These are phyloP conservation scores for Drosophila neutralis DNA, from an alignment of 2,888 invertebrate species.

Conservation along the genomic window DNA sequence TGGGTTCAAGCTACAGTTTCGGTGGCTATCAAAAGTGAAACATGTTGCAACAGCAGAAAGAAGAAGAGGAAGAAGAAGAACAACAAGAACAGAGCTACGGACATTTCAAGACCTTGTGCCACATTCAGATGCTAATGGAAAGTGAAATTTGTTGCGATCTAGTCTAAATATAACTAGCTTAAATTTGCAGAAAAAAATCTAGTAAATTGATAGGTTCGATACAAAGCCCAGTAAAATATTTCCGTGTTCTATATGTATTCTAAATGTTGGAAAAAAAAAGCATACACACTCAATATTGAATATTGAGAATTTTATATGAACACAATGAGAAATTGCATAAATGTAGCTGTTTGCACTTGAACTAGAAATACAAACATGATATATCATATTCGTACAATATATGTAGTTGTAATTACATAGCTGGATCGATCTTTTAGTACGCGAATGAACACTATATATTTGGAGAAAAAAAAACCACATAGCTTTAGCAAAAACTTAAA, in stretches of 20 bases:
- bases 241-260: constrained; percentile 73
- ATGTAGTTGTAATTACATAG: constrained; percentile 22
- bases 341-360: constrained; percentile 69
- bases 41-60: constrained; percentile 40
- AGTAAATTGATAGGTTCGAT: constrained; percentile 44
- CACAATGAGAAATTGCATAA: constrained; percentile 29
- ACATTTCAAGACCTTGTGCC: constrained; percentile 58
- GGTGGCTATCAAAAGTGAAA: constrained; percentile 58
- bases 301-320: constrained; percentile 35
- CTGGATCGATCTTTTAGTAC: constrained; percentile 20
- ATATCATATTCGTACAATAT: constrained; percentile 28
- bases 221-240: constrained; percentile 52
- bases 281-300: constrained; percentile 7
- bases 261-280: constrained; percentile 56
- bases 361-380: constrained; percentile 37
- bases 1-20: constrained; percentile 15
- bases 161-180: constrained; percentile 17
- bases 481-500: constrained; percentile 29
- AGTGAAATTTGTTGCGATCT: constrained; percentile 30
- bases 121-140: constrained; percentile 39
- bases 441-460: constrained; percentile 15
- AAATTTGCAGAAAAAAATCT: constrained; percentile 30
- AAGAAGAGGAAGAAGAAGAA: constrained; percentile 24
- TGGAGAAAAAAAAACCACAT: constrained; percentile 17
- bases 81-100: constrained; percentile 34